Conservation (phyloP, 2,113 vertebrate genomes). For the Vulpes vulpes region DNA sequence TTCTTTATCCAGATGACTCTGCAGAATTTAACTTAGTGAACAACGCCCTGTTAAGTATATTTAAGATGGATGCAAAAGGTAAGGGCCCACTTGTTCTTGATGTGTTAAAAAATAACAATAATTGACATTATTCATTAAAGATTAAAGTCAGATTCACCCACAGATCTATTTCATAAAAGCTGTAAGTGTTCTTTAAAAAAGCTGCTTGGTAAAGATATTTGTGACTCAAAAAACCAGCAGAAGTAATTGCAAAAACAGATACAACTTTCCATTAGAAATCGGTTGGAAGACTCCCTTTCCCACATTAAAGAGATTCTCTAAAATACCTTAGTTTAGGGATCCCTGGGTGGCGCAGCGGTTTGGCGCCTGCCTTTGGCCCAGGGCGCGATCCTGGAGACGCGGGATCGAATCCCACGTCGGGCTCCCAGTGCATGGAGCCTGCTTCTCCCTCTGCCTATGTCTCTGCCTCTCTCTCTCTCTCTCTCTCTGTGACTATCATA, state of each 20-base stretch:
- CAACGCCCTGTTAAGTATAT: slow-evolving; percentile 95
- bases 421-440: no score
- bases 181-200: neutral
- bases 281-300: slow-evolving; percentile 36
- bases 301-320: slow-evolving; percentile 47
- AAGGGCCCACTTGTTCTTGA: slow-evolving; percentile 69
- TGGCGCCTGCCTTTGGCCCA: no score
- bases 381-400: no score
- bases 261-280: slow-evolving; percentile 9
- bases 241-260: slow-evolving; percentile 52
- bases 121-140: neutral
- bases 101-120: neutral
- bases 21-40: slow-evolving; percentile 99
- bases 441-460: no score
- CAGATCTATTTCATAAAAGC: slow-evolving; percentile 41
- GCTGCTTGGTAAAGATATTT: neutral
- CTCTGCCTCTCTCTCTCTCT: no score
- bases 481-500: no score
- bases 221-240: slow-evolving; percentile 6
- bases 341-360: no score
- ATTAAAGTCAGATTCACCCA: neutral
- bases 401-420: no score
- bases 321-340: neutral
- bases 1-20: slow-evolving; percentile 92
- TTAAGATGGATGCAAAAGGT: slow-evolving; percentile 99